These are phyloP conservation scores for Crocodylus rhombifer DNA, from an alignment of 2,797 vertebrate genomes.

Conservation along the genomic window DNA sequence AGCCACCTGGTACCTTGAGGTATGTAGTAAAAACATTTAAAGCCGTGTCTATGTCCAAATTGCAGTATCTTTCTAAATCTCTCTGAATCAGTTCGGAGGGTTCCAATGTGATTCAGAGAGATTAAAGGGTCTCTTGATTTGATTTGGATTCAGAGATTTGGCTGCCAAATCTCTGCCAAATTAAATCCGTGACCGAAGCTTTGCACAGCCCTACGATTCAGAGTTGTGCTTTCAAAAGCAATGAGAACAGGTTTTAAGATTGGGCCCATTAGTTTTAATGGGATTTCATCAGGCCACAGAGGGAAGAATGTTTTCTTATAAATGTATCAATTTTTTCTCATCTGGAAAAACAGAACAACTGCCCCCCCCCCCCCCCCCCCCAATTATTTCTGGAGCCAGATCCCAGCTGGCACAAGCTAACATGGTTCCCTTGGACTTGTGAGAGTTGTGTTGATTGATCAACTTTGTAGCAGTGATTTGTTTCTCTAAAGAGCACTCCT, in stretches of 20 bases:
- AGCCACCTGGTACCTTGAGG: no score
- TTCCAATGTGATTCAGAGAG: no score
- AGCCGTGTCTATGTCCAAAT: no score
- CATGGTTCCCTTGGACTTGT: not conserved
- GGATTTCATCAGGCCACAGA: not conserved
- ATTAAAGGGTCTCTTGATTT: no score
- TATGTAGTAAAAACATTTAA: no score
- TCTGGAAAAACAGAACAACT: rapidly evolving
- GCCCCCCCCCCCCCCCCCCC: not conserved
- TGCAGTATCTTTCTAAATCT: no score
- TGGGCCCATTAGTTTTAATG: not conserved
- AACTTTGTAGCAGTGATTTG: not conserved
- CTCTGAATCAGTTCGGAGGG: no score
- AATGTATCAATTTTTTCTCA: not conserved
- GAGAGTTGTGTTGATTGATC: not conserved
- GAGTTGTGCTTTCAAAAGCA: not conserved
- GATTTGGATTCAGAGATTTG: no score
- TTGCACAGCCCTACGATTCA: no score
- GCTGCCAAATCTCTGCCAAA: no score
- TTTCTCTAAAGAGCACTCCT: not conserved
- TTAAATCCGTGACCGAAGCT: no score
- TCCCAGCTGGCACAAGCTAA: not conserved
- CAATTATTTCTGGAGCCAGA: not conserved
- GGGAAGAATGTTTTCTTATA: not conserved
- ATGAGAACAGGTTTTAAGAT: not conserved